Conservation (phyloP, 1,140 invertebrate species). For the Dreissena rostriformis region DNA sequence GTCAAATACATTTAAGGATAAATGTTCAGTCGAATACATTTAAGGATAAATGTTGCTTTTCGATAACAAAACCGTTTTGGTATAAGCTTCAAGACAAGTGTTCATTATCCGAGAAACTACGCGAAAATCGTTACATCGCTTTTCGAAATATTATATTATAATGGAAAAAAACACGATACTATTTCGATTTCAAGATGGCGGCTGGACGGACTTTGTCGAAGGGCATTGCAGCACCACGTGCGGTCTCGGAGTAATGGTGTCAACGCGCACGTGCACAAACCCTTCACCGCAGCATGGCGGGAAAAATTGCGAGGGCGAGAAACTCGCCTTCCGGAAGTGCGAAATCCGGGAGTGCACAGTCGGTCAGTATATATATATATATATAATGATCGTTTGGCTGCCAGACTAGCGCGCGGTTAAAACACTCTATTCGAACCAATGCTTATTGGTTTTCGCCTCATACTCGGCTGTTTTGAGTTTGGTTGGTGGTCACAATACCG, state of each 20-base stretch:
- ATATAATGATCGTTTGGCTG: not conserved
- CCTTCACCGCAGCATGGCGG: conserved; percentile 42
- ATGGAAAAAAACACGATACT: not conserved
- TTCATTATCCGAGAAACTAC: not conserved
- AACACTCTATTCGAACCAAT: no score
- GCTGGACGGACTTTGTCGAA: conserved; percentile 15
- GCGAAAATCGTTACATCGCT: not conserved
- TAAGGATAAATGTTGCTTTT: not conserved
- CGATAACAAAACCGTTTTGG: not conserved
- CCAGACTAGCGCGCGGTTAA: no score
- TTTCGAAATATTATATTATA: not conserved
- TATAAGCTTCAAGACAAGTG: not conserved
- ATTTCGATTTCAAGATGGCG: conserved; percentile 36
- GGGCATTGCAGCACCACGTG: conserved; percentile 23
- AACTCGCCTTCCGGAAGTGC: conserved; percentile 15
- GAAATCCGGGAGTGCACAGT: not conserved
- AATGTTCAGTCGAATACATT: not conserved
- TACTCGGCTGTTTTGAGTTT: no score
- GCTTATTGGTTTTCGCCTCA: no score
- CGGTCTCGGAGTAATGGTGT: conserved; percentile 27
- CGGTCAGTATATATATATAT: not conserved
- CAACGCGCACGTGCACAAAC: conserved; percentile 19
- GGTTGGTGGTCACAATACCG: no score
- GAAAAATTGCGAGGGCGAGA: conserved; percentile 14
- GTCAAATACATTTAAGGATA: not conserved